Conservation (phyloP, 2,113 vertebrate species). For the Hipposideros armiger region DNA sequence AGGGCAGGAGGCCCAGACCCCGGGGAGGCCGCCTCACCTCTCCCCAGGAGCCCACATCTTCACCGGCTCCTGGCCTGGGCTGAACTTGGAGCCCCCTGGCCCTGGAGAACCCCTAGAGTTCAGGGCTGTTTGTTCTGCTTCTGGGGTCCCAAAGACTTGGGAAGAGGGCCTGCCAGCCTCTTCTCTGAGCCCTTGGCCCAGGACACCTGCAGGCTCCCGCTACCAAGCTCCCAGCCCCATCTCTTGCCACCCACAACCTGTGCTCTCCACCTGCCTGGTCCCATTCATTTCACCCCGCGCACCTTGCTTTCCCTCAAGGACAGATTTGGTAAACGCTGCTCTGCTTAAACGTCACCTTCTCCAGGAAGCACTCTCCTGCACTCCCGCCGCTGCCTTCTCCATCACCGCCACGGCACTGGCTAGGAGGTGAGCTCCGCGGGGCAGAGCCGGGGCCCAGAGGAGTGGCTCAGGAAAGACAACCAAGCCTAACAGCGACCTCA, state of each 20-base stretch:
- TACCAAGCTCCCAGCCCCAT: too few species aligned
- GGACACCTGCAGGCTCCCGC: not conserved
- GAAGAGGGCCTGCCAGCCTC: not conserved
- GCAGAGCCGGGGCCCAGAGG: not conserved
- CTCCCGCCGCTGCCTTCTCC: not conserved
- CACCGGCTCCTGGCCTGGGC: not conserved
- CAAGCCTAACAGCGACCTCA: not conserved
- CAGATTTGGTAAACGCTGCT: not conserved
- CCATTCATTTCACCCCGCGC: not conserved
- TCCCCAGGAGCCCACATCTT: not conserved
- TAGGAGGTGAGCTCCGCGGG: not conserved
- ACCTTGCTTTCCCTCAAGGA: not conserved
- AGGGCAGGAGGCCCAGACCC: not conserved
- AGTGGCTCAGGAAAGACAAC: not conserved
- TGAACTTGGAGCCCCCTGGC: not conserved
- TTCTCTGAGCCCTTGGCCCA: not conserved
- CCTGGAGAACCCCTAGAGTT: not conserved
- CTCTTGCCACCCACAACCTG: too few species aligned
- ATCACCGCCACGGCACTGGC: not conserved
- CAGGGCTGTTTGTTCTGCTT: not conserved
- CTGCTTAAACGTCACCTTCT: not conserved
- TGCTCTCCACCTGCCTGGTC: not conserved
- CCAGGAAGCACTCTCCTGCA: not conserved
- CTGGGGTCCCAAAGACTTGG: not conserved
- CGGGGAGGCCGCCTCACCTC: accelerated